Percentiles rank a stretch among this genome's conserved stretches.
phyloP scores from a whole-genome alignment of 2,113 vertebrate genomes.

The Stomatorhinus ivindoensis region DNA sequence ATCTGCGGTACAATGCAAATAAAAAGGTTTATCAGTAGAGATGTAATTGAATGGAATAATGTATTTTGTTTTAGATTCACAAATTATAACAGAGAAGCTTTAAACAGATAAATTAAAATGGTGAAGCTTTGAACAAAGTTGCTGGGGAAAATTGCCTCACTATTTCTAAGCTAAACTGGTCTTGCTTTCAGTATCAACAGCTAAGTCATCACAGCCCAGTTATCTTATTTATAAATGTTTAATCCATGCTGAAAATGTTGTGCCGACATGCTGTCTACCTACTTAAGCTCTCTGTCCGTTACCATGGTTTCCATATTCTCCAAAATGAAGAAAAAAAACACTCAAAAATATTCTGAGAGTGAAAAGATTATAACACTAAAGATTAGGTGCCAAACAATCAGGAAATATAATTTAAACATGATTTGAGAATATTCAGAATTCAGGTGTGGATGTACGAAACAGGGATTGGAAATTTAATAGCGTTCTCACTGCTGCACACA shows the following conservation, averaged over 20 bases:
- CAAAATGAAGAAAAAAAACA: background rate
- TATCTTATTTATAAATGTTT: background rate
- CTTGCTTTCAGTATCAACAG: background rate
- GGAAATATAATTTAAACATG: slow-evolving; percentile 16
- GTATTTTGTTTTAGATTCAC: background rate
- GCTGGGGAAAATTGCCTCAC: background rate
- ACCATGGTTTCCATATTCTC: background rate
- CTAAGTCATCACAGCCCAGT: background rate
- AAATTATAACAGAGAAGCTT: background rate
- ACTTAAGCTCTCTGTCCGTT: background rate
- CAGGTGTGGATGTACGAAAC: background rate
- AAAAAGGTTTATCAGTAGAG: background rate
- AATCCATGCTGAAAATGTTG: background rate
- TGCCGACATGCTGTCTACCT: background rate
- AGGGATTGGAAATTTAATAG: slow-evolving; percentile 15
- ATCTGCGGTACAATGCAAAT: background rate
- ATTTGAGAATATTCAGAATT: slow-evolving; percentile 11
- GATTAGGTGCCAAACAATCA: background rate
- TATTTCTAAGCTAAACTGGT: background rate
- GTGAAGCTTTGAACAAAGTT: background rate
- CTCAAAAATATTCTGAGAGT: background rate
- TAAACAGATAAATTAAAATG: background rate
- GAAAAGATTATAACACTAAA: background rate
- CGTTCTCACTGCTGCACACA: background rate
- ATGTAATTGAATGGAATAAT: background rate